phyloP scores from a whole-genome alignment of 2,888 invertebrate species.

The Tetropium fuscum region DNA sequence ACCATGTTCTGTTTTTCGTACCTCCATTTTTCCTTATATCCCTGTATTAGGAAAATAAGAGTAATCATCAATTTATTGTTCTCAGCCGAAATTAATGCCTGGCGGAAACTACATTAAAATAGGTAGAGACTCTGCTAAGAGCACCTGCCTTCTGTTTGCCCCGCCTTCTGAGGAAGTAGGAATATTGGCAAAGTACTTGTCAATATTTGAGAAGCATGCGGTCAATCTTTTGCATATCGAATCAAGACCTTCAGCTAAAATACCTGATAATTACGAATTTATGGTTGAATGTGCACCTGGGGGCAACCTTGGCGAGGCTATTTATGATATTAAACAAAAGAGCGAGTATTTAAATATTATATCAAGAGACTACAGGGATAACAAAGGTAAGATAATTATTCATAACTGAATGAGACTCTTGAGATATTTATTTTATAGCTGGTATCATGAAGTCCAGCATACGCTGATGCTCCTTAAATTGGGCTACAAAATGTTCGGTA shows the following conservation, averaged over 20 bases:
- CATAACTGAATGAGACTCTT: too few relatives aligned
- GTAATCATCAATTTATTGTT: too few relatives aligned
- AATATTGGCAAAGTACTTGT: slow-evolving; percentile 86
- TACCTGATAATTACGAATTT: slow-evolving; percentile 87
- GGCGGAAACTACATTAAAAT: slow-evolving; percentile 89
- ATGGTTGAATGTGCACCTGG: slow-evolving; percentile 91
- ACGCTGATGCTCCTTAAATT: too few relatives aligned
- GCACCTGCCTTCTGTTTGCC: slow-evolving; percentile 88
- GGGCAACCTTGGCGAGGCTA: slow-evolving; percentile 80
- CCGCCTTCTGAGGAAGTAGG: slow-evolving; percentile 87
- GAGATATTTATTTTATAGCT: too few relatives aligned
- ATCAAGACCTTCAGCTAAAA: slow-evolving; percentile 88
- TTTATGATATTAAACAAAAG: slow-evolving; percentile 77
- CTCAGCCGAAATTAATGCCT: slow-evolving; percentile 82
- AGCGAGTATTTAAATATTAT: slow-evolving; percentile 89
- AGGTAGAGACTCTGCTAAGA: slow-evolving; percentile 80
- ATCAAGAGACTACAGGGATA: slow-evolving; percentile 88
- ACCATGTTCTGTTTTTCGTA: too few relatives aligned
- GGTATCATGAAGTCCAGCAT: too few relatives aligned
- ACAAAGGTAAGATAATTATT: slow-evolving; percentile 77
- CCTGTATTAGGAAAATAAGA: too few relatives aligned
- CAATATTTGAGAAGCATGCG: slow-evolving; percentile 83
- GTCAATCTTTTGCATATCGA: slow-evolving; percentile 95
- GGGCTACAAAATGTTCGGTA: too few relatives aligned
- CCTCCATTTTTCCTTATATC: too few relatives aligned